phyloP scores from a whole-genome alignment of 2,113 vertebrate genomes.

The Spizaetus ornatus region DNA sequence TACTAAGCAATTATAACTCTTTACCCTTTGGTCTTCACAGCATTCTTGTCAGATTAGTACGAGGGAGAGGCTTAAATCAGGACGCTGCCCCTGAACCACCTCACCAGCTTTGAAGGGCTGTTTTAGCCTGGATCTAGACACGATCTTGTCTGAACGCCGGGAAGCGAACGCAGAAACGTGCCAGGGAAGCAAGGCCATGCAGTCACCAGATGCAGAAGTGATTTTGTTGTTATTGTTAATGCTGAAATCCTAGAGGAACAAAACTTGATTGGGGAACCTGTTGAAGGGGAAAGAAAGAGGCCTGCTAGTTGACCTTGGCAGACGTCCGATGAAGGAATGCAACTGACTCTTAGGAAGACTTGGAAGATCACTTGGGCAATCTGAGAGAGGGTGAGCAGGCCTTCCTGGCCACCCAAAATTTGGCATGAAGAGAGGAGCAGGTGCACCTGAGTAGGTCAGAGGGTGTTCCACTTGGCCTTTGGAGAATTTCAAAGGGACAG shows the following conservation, averaged over 20 bases:
- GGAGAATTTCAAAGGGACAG: background rate
- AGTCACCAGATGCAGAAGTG: background rate
- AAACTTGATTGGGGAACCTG: background rate
- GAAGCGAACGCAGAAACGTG: fast-evolving
- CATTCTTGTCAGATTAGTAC: constrained; percentile 44
- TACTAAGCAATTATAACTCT: constrained; percentile 27
- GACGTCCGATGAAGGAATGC: background rate
- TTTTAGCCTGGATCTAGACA: background rate
- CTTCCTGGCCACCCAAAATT: constrained; percentile 38
- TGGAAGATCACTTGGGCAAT: background rate
- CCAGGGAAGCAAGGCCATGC: background rate
- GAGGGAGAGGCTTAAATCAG: constrained; percentile 17
- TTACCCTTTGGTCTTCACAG: constrained; percentile 37
- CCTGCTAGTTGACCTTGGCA: background rate
- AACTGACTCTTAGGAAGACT: background rate
- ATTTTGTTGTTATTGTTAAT: background rate
- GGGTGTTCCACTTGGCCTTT: background rate
- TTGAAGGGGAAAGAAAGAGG: background rate
- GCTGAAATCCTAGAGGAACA: background rate
- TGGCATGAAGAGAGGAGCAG: background rate
- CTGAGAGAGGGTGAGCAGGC: background rate
- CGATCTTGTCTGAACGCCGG: background rate
- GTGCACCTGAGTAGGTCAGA: background rate
- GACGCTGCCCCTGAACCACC: background rate
- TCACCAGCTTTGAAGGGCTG: background rate